Evolutionary conservation across 2,888 invertebrate genomes (phyloP).

Genomic region (Leptopilina drosophilae): DNA sequence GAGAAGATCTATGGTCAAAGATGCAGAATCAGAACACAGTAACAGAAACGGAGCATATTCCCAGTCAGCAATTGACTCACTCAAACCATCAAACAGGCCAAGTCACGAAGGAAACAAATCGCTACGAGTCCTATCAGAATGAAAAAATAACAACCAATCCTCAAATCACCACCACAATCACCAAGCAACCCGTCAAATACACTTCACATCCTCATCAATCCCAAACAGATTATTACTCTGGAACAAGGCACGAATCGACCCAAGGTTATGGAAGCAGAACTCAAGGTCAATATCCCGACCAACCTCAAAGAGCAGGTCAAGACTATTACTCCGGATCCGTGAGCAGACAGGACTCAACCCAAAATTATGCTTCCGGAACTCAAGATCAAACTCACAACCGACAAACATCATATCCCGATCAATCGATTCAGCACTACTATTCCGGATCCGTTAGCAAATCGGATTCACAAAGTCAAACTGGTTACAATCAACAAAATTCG

Average conservation of each 20-base stretch:
- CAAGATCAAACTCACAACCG: not conserved
- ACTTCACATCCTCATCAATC: not conserved
- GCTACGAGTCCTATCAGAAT: not conserved
- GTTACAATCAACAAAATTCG: not conserved
- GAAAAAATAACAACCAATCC: not conserved
- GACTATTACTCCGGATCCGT: not conserved
- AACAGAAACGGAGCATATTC: not conserved
- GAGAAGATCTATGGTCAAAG: constrained; percentile 7
- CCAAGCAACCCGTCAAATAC: not conserved
- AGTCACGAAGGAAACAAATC: not conserved
- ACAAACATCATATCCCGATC: not conserved
- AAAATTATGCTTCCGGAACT: not conserved
- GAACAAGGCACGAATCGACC: not conserved
- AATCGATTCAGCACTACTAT: not conserved
- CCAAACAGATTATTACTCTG: not conserved
- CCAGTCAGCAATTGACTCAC: not conserved
- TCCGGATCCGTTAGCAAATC: not conserved
- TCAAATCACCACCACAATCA: not conserved
- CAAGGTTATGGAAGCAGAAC: not conserved
- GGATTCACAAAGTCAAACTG: not conserved
- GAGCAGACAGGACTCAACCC: not conserved
- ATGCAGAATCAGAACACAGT: not conserved
- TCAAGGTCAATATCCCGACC: not conserved
- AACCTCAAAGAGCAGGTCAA: not conserved
- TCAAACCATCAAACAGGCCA: not conserved